Base-by-base conservation (phyloP, 2,888 invertebrate genomes). In the Thymelicus lineola region DNA sequence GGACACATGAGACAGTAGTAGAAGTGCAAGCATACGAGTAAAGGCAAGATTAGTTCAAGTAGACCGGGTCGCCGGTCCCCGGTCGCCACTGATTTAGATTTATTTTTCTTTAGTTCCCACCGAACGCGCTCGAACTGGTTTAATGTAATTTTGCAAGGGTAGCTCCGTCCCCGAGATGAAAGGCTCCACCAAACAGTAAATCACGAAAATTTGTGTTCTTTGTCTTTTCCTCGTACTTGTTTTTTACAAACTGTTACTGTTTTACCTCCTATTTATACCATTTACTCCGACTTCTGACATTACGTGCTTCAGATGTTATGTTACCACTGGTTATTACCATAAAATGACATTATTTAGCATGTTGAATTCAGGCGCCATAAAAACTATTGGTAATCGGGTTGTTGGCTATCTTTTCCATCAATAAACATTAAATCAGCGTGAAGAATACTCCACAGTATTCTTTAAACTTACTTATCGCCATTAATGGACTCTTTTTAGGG, bases 71-170 rank as follows among this genome's bases (percentile, higher is more conserved):
- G n/a, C 53, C 20, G 17, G 15, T 50, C 48, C 15, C 15, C 74
- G 75, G 75, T 80, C 75, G 80, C 75, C 78, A 76, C 81, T 86
- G 88, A 89, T 87, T 87, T 84, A 86, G 86, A 88, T 89, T 88
- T 88, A 88, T 86, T 85, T 81, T 80, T 77, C 79, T 80, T 82
- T 82, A 83, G 81, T 86, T 85, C 84, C 82, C 78, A 77, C 76
- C 77, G 78, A 79, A 80, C 81, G 78, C 78, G 77, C 82, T 80
- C 81, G 81, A 87, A 87, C 87, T 84, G 82, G 81, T 82, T 82
- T 84, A 87, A 86, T 87, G 86, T 84, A 84, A 88, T 88, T 88
- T 83, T 84, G 82, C 79, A 83, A 84, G 81, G 82, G 80, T 81
- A 80, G 77, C 77, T 75, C 76, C 77, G 78, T 79, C 80, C 79